These are phyloP conservation scores for Aphodius sticticus DNA, from an alignment of 2,888 invertebrate genomes.

Conservation along the genomic window DNA sequence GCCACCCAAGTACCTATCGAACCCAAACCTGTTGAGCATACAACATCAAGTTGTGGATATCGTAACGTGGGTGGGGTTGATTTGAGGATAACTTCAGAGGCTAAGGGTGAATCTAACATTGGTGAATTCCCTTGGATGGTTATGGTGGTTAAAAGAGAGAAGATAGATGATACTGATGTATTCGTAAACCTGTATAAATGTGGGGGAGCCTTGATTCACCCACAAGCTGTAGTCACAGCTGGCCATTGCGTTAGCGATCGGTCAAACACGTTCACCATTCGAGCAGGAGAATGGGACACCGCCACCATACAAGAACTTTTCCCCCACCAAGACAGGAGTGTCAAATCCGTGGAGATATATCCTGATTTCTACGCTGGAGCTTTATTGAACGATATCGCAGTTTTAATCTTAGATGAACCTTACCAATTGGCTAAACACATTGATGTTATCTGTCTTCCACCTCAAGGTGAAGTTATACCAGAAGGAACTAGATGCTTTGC, in stretches of 20 bases:
- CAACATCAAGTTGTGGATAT: slow-evolving; percentile 65
- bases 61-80: slow-evolving; percentile 28
- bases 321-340: slow-evolving; percentile 71
- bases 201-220: slow-evolving; percentile 83
- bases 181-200: slow-evolving; percentile 62
- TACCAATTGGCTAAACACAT: slow-evolving; percentile 71
- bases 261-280: slow-evolving; percentile 56
- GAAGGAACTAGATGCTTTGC: slow-evolving; percentile 70
- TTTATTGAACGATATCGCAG: slow-evolving; percentile 74
- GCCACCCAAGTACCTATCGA: slow-evolving; percentile 41
- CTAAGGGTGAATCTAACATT: slow-evolving; percentile 74
- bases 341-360: slow-evolving; percentile 62
- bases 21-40: slow-evolving; percentile 57
- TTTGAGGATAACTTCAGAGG: slow-evolving; percentile 60
- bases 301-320: slow-evolving; percentile 75
- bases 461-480: slow-evolving; percentile 61
- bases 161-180: slow-evolving; percentile 34
- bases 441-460: slow-evolving; percentile 75
- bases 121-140: slow-evolving; percentile 90
- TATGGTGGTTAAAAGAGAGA: slow-evolving; percentile 66
- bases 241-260: slow-evolving; percentile 76
- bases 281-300: slow-evolving; percentile 88
- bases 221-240: slow-evolving; percentile 79
- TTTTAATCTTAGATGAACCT: slow-evolving; percentile 68
- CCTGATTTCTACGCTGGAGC: slow-evolving; percentile 66